Percentiles rank a stretch among this genome's conserved stretches.
Evolutionary conservation across 2,797 vertebrate species (phyloP).

Genomic region (Peromyscus attwateri): DNA sequence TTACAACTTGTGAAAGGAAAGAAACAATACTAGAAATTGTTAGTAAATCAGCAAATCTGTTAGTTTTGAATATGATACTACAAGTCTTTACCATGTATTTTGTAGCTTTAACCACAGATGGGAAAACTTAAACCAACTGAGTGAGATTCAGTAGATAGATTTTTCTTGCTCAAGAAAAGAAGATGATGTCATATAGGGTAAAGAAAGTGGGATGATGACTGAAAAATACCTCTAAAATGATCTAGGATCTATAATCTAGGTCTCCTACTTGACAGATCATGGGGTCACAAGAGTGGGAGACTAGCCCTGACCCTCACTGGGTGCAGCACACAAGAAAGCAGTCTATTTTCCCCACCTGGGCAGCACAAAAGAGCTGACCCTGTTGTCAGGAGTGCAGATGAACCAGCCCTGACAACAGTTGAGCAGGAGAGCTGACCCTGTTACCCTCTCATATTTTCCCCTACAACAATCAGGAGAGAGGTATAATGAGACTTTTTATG

Average conservation of each 20-base stretch:
- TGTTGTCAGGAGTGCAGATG: background rate
- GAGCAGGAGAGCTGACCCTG: background rate
- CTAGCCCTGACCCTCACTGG: background rate
- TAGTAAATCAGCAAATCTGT: too few relatives aligned
- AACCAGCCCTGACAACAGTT: background rate
- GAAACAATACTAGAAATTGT: too few relatives aligned
- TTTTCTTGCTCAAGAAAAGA: background rate
- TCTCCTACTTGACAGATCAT: background rate
- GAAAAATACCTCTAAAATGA: background rate
- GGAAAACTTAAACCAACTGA: background rate
- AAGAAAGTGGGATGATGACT: background rate
- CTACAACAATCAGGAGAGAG: background rate
- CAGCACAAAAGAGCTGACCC: background rate
- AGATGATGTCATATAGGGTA: background rate
- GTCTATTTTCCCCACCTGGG: rapidly evolving
- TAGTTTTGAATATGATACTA: too few relatives aligned
- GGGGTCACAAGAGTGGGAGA: background rate
- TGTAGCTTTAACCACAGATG: background rate
- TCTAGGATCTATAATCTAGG: background rate
- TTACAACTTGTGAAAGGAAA: too few relatives aligned
- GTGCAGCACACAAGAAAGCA: background rate
- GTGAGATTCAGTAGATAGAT: background rate
- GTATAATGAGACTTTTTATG: background rate
- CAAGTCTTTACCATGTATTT: background rate
- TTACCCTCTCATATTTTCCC: background rate